Conservation (phyloP, 2,113 vertebrate species). For the Corythoichthys haematopterus region DNA sequence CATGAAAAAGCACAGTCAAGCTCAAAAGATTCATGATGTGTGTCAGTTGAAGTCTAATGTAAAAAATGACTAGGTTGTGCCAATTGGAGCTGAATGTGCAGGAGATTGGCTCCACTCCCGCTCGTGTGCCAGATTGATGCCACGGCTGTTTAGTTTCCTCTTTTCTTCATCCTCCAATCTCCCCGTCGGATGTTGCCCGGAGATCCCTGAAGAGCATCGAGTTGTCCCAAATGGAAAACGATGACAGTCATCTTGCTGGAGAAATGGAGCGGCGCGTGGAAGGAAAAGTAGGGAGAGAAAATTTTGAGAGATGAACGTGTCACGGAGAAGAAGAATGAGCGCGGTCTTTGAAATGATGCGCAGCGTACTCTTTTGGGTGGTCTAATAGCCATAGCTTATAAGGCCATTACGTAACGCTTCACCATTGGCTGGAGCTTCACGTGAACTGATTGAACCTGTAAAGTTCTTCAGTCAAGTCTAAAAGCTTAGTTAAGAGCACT, state of each 20-base stretch:
- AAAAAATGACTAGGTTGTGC: conserved; percentile 12
- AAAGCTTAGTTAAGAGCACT: no score
- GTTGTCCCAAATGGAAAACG: conserved; percentile 44
- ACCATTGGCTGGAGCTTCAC: not conserved
- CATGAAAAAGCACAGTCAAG: not conserved
- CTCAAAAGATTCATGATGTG: not conserved
- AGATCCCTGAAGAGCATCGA: conserved; percentile 27
- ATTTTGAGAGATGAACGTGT: conserved; percentile 43
- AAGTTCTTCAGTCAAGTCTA: not conserved
- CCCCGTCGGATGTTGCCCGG: conserved; percentile 2
- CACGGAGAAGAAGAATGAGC: not conserved
- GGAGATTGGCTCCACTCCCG: conserved; percentile 42
- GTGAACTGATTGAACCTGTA: not conserved
- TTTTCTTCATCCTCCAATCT: conserved; percentile 14
- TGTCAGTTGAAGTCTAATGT: not conserved
- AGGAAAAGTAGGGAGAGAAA: conserved; percentile 28
- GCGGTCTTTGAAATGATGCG: conserved; percentile 2
- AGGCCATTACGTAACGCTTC: not conserved
- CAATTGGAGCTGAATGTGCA: conserved; percentile 32
- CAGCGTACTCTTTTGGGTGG: not conserved
- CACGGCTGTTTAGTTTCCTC: conserved; percentile 15
- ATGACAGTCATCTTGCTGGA: conserved; percentile 26
- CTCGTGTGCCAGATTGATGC: conserved; percentile 41
- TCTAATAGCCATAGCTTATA: not conserved
- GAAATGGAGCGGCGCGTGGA: conserved; percentile 46